phyloP scores from a whole-genome alignment of 2,113 vertebrate species.

The Etia nguti region DNA sequence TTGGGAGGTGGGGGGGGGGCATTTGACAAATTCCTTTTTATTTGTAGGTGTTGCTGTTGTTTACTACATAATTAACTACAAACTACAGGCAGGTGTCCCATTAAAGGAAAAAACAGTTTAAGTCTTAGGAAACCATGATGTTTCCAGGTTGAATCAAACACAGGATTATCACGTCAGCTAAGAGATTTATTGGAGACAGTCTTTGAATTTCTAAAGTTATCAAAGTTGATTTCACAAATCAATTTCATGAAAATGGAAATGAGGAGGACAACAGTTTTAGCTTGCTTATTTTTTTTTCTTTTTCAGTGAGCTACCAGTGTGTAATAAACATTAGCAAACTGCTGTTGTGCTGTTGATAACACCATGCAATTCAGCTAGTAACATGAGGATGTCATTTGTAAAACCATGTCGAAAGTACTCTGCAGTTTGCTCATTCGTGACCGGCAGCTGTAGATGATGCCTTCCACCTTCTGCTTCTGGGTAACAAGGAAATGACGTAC shows the following conservation, averaged over 20 bases:
- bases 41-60: too few relatives aligned
- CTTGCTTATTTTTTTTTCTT: not conserved
- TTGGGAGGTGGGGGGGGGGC: not conserved
- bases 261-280: rapidly evolving
- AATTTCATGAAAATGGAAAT: not conserved
- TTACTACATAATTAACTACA: too few relatives aligned
- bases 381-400: rapidly evolving
- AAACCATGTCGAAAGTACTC: not conserved
- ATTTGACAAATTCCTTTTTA: too few relatives aligned
- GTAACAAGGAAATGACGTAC: rapidly evolving
- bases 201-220: not conserved
- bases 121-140: not conserved
- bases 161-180: not conserved
- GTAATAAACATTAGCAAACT: not conserved
- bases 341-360: not conserved
- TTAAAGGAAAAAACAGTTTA: not conserved
- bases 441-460: not conserved
- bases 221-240: rapidly evolving
- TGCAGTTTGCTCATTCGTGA: too few relatives aligned
- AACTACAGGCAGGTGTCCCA: too few relatives aligned
- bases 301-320: rapidly evolving
- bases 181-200: not conserved
- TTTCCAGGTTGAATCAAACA: not conserved
- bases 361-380: not conserved
- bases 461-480: not conserved